Evolutionary conservation across 2,797 vertebrate genomes (phyloP), one percentile per base, ranked within the genome.

Genomic region (Parauchenoglanis ngamensis): DNA sequence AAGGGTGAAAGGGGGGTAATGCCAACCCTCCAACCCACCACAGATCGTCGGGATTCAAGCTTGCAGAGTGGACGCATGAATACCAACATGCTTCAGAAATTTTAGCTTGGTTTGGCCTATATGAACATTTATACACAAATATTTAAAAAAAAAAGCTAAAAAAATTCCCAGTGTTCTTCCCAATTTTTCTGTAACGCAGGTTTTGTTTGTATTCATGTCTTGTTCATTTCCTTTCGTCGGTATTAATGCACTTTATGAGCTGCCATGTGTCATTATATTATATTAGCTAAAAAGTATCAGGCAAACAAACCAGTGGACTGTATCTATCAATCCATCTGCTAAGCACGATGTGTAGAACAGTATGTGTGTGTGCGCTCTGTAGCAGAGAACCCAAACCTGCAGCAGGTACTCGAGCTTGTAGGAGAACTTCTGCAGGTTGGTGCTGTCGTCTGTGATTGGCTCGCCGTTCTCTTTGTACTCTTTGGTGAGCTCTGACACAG

Each of bases 361-460:
- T 59, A 2, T 46, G 46, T 15, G 1, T 23, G 31, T 80, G 31
- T 2, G 54, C 44, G 56, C 59, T 59, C 6, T 61, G 31, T 40
- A 44, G 35, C 21, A 31, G 31, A 68, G 21, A 77, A 54, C 19
- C 63, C 93, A 93, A 91, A 99, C 98, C 96, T 99, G 98, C 54
- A 99, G 93, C 90, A 99, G 95, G 88, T 99, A 99, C 84, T 99
- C 98, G 72, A 99, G 95, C 91, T 98, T 99, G 91, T 98, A 98
- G 89, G 97, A 99, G 93, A 99, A 98, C 90, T 98, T 99, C 84
- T 99, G 98, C 90, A 99, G 94, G 93, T 94, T 98, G 87, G 92
- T 93, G 89, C 97, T 98, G 94, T 99, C 98, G 90, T 99, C 98
- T 46, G 97, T 99, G 92, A 99, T 95, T 0, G 98, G 98, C 76